Evolutionary conservation across 2,113 vertebrate species (phyloP).

Genomic region (Nanorana parkeri): DNA sequence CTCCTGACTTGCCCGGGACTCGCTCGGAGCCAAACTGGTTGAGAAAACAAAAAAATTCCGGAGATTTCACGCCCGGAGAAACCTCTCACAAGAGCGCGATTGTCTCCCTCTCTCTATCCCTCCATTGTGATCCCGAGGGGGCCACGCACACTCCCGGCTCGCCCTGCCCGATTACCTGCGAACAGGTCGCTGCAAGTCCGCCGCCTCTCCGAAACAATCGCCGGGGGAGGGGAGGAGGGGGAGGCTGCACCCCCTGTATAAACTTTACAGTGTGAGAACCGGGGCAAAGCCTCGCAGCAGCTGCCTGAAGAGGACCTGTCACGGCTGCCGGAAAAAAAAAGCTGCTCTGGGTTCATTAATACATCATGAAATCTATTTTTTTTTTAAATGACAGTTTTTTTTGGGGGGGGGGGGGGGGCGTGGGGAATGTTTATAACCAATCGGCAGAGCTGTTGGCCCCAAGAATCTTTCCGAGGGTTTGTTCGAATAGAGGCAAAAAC

Average conservation of each 20-base stretch:
- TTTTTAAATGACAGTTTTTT: no score
- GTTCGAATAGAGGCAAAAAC: no score
- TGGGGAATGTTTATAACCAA: no score
- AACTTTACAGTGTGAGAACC: slow-evolving; percentile 33
- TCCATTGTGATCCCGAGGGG: slow-evolving; percentile 32
- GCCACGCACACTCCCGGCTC: background rate
- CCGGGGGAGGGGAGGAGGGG: no score
- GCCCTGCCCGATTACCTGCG: slow-evolving; percentile 11
- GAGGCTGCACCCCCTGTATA: slow-evolving; percentile 37
- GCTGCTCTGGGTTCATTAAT: no score
- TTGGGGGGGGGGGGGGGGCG: no score
- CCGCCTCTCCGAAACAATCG: background rate
- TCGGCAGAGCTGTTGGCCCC: no score
- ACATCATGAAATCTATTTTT: no score
- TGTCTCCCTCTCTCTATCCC: slow-evolving; percentile 37
- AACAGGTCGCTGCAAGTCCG: slow-evolving; percentile 33
- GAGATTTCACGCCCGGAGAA: slow-evolving; percentile 34
- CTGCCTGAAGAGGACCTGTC: no score
- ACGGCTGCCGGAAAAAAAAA: no score
- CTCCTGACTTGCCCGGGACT: background rate
- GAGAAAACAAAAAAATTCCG: background rate
- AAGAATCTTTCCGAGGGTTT: no score
- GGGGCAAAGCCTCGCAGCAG: background rate
- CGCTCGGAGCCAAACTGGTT: slow-evolving; percentile 1
- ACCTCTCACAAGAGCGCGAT: slow-evolving; percentile 26